A percentile compares a stretch with the other conserved stretches of the same genome.
These are phyloP conservation scores for Amblyjoppa fuscipennis DNA, from an alignment of 2,888 invertebrate species.

Conservation along the genomic window DNA sequence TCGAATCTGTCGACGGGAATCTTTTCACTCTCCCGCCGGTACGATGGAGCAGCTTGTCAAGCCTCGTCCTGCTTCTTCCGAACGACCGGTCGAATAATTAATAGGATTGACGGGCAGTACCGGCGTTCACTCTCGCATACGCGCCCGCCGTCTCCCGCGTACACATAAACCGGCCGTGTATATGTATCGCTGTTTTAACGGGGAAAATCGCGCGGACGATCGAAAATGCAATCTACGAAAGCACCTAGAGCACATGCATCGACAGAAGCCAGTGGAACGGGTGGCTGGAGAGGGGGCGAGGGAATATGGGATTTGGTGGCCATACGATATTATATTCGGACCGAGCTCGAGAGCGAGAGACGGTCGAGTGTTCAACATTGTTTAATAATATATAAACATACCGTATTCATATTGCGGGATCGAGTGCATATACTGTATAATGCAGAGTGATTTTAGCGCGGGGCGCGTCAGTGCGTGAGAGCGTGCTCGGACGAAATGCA, in stretches of 20 bases:
- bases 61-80: background rate
- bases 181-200: background rate
- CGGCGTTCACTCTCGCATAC: background rate
- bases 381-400: slow-evolving; percentile 5
- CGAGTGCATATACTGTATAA: background rate
- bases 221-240: slow-evolving; percentile 26
- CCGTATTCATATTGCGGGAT: slow-evolving; percentile 15
- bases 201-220: slow-evolving; percentile 18
- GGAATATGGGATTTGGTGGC: slow-evolving; percentile 14
- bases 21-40: slow-evolving; percentile 10
- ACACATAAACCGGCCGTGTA: background rate
- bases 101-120: background rate
- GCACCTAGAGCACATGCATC: background rate
- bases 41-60: slow-evolving; percentile 8
- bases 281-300: background rate
- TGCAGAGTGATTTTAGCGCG: slow-evolving; percentile 27
- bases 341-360: background rate
- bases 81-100: slow-evolving; percentile 14
- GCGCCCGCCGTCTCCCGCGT: background rate
- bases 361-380: background rate
- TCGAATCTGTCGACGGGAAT: background rate
- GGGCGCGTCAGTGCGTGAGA: background rate
- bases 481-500: slow-evolving; percentile 24
- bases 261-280: background rate
- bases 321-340: background rate